These are phyloP conservation scores for Apoda limacodes DNA, from an alignment of 2,888 invertebrate species.

Conservation along the genomic window DNA sequence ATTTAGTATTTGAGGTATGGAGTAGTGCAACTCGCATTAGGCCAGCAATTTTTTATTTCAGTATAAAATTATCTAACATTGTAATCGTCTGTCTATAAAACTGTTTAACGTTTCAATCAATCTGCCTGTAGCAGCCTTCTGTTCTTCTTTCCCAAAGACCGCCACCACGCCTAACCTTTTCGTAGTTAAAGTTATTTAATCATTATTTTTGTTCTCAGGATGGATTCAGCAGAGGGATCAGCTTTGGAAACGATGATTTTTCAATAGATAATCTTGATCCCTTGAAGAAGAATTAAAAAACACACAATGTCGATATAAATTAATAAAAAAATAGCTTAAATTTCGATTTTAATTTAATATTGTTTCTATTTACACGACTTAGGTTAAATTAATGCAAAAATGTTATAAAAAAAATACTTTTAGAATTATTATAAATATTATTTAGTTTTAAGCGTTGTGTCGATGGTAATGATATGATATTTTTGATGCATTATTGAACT, in stretches of 20 bases:
- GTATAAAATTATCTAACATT: too few relatives aligned
- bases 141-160: too few relatives aligned
- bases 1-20: too few relatives aligned
- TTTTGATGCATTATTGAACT: slow-evolving; percentile 22
- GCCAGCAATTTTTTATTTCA: too few relatives aligned
- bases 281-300: slow-evolving; percentile 78
- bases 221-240: slow-evolving; percentile 88
- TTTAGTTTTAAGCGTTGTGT: slow-evolving; percentile 38
- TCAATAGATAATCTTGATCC: slow-evolving; percentile 95
- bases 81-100: too few relatives aligned
- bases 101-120: too few relatives aligned
- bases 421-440: slow-evolving; percentile 26
- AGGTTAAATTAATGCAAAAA: slow-evolving; percentile 36
- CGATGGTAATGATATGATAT: slow-evolving; percentile 34
- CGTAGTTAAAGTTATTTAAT: slow-evolving; percentile 4
- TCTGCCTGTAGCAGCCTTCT: too few relatives aligned
- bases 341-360: slow-evolving; percentile 27
- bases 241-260: slow-evolving; percentile 94
- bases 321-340: slow-evolving; percentile 29
- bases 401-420: slow-evolving; percentile 17
- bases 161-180: too few relatives aligned
- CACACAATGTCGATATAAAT: slow-evolving; percentile 11
- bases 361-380: slow-evolving; percentile 41
- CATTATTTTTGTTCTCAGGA: slow-evolving; percentile 72
- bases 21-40: too few relatives aligned